Evolutionary conservation across 2,797 vertebrate species (phyloP).

Genomic region (Mormyrops attenuatus): DNA sequence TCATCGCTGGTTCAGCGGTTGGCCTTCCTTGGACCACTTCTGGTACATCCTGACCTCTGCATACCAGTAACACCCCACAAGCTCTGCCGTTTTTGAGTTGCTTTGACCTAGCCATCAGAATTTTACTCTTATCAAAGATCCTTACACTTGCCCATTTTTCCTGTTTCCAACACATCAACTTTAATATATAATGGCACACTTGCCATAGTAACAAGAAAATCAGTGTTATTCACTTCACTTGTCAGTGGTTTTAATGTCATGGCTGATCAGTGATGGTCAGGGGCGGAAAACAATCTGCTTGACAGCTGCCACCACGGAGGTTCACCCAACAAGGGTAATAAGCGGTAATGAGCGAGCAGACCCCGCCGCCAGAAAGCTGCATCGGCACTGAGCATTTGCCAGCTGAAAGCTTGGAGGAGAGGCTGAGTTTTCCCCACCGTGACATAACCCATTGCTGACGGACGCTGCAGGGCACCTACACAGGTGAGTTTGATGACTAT

Average conservation of each 20-base stretch:
- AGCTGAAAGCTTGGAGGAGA: conserved; percentile 72
- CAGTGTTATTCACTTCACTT: background rate
- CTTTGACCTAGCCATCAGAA: background rate
- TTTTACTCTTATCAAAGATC: background rate
- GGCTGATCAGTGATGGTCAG: conserved; percentile 65
- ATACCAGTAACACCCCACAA: background rate
- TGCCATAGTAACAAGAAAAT: background rate
- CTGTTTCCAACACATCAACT: background rate
- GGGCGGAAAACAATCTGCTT: conserved; percentile 63
- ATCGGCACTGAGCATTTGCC: conserved; percentile 74
- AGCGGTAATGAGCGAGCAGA: conserved; percentile 36
- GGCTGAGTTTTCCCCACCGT: conserved; percentile 64
- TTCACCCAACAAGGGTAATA: conserved; percentile 61
- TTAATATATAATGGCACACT: background rate
- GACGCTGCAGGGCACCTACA: conserved; percentile 31
- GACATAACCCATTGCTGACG: conserved; percentile 65
- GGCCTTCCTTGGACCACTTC: background rate
- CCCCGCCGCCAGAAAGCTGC: conserved; percentile 47
- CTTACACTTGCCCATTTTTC: background rate
- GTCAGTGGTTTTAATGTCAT: background rate
- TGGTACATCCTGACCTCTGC: background rate
- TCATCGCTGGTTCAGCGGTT: conserved; percentile 58
- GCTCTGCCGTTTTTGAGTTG: conserved; percentile 54
- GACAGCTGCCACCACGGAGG: conserved; percentile 58
- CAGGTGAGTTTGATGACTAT: background rate